These are phyloP conservation scores for Biston betularia DNA, from an alignment of 2,888 invertebrate genomes.

Conservation along the genomic window DNA sequence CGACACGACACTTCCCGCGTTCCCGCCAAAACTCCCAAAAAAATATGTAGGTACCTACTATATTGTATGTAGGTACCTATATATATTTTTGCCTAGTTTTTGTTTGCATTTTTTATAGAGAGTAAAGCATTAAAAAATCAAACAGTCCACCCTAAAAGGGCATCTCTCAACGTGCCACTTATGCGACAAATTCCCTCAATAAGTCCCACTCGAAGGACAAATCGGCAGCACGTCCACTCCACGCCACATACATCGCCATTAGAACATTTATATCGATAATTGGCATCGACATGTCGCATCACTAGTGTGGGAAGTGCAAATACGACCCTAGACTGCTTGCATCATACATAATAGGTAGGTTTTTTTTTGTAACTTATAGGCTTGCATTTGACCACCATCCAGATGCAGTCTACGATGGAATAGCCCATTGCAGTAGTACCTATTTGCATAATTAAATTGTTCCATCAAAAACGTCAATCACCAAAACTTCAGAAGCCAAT, in stretches of 20 bases:
- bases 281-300: conserved; percentile 27
- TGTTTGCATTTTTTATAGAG: no score
- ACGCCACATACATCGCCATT: conserved; percentile 39
- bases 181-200: conserved; percentile 25
- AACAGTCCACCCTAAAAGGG: conserved; percentile 31
- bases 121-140: neutral
- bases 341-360: no score
- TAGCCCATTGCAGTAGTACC: no score
- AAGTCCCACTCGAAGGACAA: conserved; percentile 29
- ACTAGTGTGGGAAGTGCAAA: conserved; percentile 18
- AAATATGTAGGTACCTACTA: no score
- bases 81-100: no score
- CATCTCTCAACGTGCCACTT: conserved; percentile 29
- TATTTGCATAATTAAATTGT: conserved; percentile 15
- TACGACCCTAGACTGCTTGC: neutral
- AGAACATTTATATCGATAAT: conserved; percentile 25
- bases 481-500: conserved; percentile 3
- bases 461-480: conserved; percentile 27
- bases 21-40: no score
- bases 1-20: no score
- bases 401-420: no score
- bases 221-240: conserved; percentile 40
- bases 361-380: no score
- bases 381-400: no score
- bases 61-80: no score